These are phyloP conservation scores for Liparis tanakae DNA, from an alignment of 2,797 vertebrate genomes.

Conservation along the genomic window DNA sequence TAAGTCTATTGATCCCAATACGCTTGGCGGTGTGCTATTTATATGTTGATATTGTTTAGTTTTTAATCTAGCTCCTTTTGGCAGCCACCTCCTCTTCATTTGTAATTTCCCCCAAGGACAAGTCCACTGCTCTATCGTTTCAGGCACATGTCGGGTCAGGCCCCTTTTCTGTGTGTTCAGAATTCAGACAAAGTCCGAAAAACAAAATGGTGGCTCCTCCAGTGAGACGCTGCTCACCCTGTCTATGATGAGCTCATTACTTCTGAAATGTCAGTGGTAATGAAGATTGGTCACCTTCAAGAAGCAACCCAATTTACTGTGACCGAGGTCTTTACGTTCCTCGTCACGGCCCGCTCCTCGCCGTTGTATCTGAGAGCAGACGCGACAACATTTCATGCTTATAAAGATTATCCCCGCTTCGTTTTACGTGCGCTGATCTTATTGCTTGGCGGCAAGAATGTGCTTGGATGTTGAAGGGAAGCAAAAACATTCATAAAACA, in stretches of 20 bases:
- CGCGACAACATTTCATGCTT: slow-evolving; percentile 33
- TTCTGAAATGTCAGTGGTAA: slow-evolving; percentile 64
- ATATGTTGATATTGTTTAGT: slow-evolving; percentile 36
- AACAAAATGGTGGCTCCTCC: slow-evolving; percentile 40
- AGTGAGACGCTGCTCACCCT: background rate
- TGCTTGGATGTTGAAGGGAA: slow-evolving; percentile 21
- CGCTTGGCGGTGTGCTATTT: slow-evolving; percentile 26
- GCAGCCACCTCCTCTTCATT: slow-evolving; percentile 28
- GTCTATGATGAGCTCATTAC: slow-evolving; percentile 58
- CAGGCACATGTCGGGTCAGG: slow-evolving; percentile 34
- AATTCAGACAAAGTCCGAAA: slow-evolving; percentile 36
- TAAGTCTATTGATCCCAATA: slow-evolving; percentile 36
- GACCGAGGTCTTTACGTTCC: slow-evolving; percentile 53
- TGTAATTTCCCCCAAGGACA: slow-evolving; percentile 18
- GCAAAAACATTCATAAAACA: slow-evolving; percentile 41
- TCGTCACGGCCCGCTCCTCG: slow-evolving; percentile 27
- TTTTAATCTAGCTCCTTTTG: slow-evolving; percentile 37
- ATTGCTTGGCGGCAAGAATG: slow-evolving; percentile 37
- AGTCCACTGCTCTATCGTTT: slow-evolving; percentile 13
- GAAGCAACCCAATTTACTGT: slow-evolving; percentile 51
- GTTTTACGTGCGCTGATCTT: slow-evolving; percentile 40
- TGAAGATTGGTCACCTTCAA: slow-evolving; percentile 66
- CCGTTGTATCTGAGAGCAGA: slow-evolving; percentile 11
- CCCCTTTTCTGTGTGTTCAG: slow-evolving; percentile 16
- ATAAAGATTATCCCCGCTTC: slow-evolving; percentile 38